A percentile compares a stretch with the other conserved stretches of the same genome.
Conservation (phyloP, 2,888 invertebrate genomes). For the Nymphalis polychloros region DNA sequence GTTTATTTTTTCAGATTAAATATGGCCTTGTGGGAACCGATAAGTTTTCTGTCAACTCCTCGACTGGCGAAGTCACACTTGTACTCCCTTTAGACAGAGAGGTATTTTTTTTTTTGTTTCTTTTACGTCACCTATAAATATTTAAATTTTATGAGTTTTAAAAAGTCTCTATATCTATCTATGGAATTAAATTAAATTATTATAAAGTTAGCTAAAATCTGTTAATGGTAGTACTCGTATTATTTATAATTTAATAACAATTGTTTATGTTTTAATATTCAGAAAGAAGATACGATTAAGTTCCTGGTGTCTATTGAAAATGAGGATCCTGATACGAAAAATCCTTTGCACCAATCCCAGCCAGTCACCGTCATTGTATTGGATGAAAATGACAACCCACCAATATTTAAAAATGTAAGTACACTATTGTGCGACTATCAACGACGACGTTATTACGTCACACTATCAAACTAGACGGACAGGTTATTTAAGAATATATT, state of each 20-base stretch:
- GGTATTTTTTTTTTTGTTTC: conserved; percentile 64
- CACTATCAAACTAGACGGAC: no score
- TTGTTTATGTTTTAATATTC: conserved; percentile 48
- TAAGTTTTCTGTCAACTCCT: conserved; percentile 88
- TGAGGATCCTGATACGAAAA: conserved; percentile 82
- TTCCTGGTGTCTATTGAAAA: conserved; percentile 92
- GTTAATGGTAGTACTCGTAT: no score
- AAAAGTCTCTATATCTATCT: no score
- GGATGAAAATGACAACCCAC: conserved; percentile 94
- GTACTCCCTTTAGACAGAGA: conserved; percentile 91
- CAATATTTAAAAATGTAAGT: conserved; percentile 88
- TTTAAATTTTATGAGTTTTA: no score
- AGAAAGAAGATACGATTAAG: conserved; percentile 89
- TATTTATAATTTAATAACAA: not conserved
- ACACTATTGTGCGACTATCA: not conserved
- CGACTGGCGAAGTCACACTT: conserved; percentile 89
- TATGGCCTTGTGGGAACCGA: conserved; percentile 90
- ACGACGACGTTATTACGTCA: no score
- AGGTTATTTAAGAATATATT: no score
- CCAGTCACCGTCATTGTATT: conserved; percentile 91
- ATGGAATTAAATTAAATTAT: no score
- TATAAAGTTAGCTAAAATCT: no score
- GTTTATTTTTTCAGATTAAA: conserved; percentile 68
- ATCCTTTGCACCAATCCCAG: conserved; percentile 86
- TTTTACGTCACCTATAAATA: not conserved